Percentiles rank a stretch among this genome's conserved stretches.
Conservation (phyloP, 2,888 invertebrate genomes). For the Chirona hameri region DNA sequence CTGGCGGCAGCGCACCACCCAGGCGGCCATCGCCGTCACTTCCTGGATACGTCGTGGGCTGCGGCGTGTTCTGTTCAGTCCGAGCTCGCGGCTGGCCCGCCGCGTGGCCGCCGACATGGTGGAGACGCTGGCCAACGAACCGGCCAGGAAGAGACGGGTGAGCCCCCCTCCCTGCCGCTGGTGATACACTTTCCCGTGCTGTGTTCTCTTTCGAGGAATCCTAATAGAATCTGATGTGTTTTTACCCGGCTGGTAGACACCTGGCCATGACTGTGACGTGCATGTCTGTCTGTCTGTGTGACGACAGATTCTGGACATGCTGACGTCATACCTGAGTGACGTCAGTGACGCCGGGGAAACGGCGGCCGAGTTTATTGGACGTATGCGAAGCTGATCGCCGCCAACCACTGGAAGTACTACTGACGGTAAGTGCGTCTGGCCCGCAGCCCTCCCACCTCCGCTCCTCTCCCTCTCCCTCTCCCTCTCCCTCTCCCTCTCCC, state of each 20-base stretch:
- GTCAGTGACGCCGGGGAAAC: conserved; percentile 85
- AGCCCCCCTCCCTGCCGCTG: neutral
- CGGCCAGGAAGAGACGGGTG: conserved; percentile 34
- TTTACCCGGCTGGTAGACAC: too few relatives aligned
- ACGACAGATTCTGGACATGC: conserved; percentile 67
- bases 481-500: too few relatives aligned
- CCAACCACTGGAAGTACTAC: conserved; percentile 90
- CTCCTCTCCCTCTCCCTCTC: too few relatives aligned
- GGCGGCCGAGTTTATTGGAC: conserved; percentile 80
- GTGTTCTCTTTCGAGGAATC: too few relatives aligned
- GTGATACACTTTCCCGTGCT: too few relatives aligned
- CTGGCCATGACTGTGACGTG: too few relatives aligned
- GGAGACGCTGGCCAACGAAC: conserved; percentile 54
- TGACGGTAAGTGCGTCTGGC: conserved; percentile 58
- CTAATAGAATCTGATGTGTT: too few relatives aligned
- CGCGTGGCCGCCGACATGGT: conserved; percentile 86
- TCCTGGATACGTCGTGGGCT: conserved; percentile 70
- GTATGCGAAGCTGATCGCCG: conserved; percentile 71
- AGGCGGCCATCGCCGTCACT: conserved; percentile 23
- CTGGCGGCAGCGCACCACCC: conserved; percentile 56
- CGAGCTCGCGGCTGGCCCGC: conserved; percentile 81
- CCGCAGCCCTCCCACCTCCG: too few relatives aligned
- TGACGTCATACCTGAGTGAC: conserved; percentile 83
- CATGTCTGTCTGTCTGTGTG: too few relatives aligned
- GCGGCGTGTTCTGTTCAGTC: conserved; percentile 86